Evolutionary conservation across 2,113 vertebrate species (phyloP), one percentile per base, ranked within the genome.

Genomic region (Empidonax traillii): DNA sequence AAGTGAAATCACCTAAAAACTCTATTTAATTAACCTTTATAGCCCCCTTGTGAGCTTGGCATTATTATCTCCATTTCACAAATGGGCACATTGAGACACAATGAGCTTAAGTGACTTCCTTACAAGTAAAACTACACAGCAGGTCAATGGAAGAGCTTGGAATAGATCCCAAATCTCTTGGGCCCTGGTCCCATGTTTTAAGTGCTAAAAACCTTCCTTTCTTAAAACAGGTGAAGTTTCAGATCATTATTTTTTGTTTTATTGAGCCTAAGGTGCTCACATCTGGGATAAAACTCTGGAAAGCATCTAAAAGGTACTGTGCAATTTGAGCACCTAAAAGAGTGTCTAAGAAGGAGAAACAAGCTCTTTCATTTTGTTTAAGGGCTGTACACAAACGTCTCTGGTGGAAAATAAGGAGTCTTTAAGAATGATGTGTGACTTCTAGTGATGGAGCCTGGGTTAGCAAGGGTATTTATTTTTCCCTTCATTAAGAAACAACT

Each of bases 401-500:
- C 94, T 96, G 79, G 96, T 97, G 96, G 94, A 96, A 97, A 96
- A 96, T 96, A 97, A 96, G 92, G 85, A 95, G 95, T 97, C 96
- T 96, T 97, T 96, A 96, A 96, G 96, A 97, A 97, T 96, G 96
- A 97, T 97, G 90, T 96, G 96, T 97, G 96, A 97, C 93, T 96
- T 94, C 90, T 89, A 82, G 91, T 97, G 95, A 96, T 96, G 95
- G 95, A 95, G 95, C 87, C 55, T 97, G 94, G 92, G 94, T 95
- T 97, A 96, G 94, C 85, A 10, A 96, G 94, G 92, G 96, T 97
- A 97, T 97, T 97, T 97, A 97, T 97, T 97, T 97, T 97, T 97
- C 97, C 95, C 96, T 97, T 97, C 97, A 97, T 97, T 97, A 97
- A 96, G 96, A 97, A 97, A 96, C 97, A 97, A 97, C 97, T 97